Base-by-base conservation (phyloP, 1,140 invertebrate species). In the Ceratina calcarata region DNA sequence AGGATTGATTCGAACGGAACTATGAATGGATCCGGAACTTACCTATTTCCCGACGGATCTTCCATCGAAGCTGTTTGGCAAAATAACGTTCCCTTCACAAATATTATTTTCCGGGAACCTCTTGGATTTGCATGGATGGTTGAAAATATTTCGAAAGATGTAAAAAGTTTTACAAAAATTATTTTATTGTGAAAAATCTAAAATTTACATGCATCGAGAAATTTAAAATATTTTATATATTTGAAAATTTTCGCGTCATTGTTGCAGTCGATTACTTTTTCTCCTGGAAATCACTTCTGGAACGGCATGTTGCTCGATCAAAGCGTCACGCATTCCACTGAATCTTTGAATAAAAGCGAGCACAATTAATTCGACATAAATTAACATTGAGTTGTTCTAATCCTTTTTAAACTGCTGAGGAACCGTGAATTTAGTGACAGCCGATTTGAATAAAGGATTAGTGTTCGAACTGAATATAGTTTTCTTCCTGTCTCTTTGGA, bases 391-490 rank as follows among this genome's bases (percentile, higher is more conserved):
- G 7, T 7, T 3, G 27, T 22, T 27, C 13, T 1, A 86, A n/a
- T 86, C 84, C 12, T 90, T 87, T 69, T 87, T 88, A 27, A 73
- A 86, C 51, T 78, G 68, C 1, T 76, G 61, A 6, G 89, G 89
- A 32, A 90, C 89, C 10, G 62, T 65, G 22, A 84, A 89, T 51
- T 32, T 13, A 15, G 68, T 83, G 15, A 45, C 81, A 0, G 89
- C 80, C 20, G 88, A 81, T 60, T 76, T 80, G 51, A 83, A 90
- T 51, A 90, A 60, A 22, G 89, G 89, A 87, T 90, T 90, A 49
- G 86, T 73, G 0, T 78, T 69, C 15, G 87, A 60, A 20, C 77
- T 82, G n/a, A 85, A 88, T 16, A 89, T 62, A 3, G 87, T 89
- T 45, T 72, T 86, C 13, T 82, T 76, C 8, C 32, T 80, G 51